A percentile compares a stretch with the other conserved stretches of the same genome.
These are phyloP conservation scores for Anser cygnoides DNA, from an alignment of 2,113 vertebrate genomes.

Conservation along the genomic window DNA sequence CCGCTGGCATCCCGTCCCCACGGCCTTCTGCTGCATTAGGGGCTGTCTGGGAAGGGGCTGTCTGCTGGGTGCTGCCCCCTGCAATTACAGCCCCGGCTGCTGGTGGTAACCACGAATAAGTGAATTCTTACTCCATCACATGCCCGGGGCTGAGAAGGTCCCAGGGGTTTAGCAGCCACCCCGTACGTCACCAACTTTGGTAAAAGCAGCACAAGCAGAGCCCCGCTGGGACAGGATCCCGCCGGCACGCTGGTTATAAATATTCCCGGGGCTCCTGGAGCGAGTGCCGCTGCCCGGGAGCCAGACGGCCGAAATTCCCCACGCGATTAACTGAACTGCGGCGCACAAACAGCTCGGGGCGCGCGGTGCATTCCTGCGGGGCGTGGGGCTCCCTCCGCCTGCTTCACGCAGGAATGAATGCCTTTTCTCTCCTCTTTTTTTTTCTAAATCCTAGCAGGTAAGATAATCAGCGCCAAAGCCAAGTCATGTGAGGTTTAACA, in stretches of 20 bases:
- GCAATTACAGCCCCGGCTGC: neutral
- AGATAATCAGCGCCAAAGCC: neutral
- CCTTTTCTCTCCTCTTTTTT: neutral
- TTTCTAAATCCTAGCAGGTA: slow-evolving; percentile 27
- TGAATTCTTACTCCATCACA: neutral
- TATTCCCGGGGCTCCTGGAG: neutral
- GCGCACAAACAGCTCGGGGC: neutral
- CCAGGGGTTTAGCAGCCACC: accelerated
- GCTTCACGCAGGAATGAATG: neutral
- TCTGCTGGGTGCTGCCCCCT: neutral
- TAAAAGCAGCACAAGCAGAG: neutral
- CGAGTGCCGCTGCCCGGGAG: neutral
- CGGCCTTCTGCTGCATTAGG: neutral
- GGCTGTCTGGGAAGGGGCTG: neutral
- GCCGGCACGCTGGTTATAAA: neutral
- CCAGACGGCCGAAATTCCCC: neutral
- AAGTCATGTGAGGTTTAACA: slow-evolving; percentile 33
- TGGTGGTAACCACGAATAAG: neutral
- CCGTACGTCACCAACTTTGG: neutral
- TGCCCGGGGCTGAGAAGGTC: neutral
- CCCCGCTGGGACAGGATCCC: neutral
- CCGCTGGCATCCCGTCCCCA: neutral
- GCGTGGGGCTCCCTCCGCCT: neutral
- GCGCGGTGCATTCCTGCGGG: neutral
- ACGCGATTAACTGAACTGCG: neutral